Percentiles rank a stretch among this genome's conserved stretches.
Evolutionary conservation across 2,113 vertebrate genomes (phyloP).

Genomic region (Eolophus roseicapilla): DNA sequence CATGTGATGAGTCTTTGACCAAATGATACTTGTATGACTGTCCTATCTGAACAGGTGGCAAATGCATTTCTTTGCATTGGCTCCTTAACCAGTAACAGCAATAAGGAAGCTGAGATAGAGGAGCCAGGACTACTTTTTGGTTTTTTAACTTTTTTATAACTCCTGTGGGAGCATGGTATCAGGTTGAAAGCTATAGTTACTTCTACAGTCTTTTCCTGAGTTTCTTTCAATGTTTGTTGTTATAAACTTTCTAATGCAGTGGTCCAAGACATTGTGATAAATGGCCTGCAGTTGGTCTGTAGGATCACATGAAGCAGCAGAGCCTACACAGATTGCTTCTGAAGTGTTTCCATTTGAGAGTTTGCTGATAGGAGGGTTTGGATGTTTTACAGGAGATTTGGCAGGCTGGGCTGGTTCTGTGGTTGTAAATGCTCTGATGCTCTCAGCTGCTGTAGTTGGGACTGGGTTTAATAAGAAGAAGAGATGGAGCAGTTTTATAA

Average conservation of each 20-base stretch:
- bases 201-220: not conserved
- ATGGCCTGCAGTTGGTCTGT: not conserved
- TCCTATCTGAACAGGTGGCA: not conserved
- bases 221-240: not conserved
- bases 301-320: not conserved
- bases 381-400: not conserved
- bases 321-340: not conserved
- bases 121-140: not conserved
- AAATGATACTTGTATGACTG: rapidly evolving
- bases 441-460: not conserved
- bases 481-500: not conserved
- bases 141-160: not conserved
- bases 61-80: not conserved
- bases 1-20: not conserved
- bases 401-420: not conserved
- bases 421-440: not conserved
- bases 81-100: not conserved
- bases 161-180: not conserved
- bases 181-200: not conserved
- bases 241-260: not conserved
- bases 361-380: not conserved
- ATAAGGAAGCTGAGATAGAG: not conserved
- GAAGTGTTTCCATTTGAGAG: not conserved
- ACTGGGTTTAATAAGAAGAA: not conserved
- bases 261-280: not conserved